Percentiles rank a stretch among this genome's conserved stretches.
Evolutionary conservation across 2,888 invertebrate species (phyloP).

Genomic region (Lasius platythorax): DNA sequence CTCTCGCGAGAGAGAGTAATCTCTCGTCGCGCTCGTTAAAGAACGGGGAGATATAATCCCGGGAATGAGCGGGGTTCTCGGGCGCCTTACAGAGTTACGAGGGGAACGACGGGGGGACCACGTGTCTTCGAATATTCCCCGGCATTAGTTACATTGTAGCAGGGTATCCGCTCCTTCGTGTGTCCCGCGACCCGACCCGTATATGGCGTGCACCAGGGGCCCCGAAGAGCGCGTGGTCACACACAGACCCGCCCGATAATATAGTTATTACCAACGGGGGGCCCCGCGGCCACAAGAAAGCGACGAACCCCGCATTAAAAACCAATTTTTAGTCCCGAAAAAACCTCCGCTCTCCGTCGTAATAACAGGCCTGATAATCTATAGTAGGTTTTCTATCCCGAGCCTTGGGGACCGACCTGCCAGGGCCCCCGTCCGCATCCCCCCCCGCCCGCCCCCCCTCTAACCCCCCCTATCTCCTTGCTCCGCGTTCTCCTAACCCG

Average conservation of each 20-base stretch:
- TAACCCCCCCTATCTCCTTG: constrained; percentile 30
- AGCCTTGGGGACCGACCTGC: constrained; percentile 75
- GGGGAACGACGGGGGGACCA: not conserved
- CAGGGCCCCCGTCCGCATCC: constrained; percentile 55
- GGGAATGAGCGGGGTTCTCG: not conserved
- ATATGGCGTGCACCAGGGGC: constrained; percentile 44
- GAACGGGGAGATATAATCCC: not conserved
- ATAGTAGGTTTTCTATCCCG: constrained; percentile 85
- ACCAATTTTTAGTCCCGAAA: constrained; percentile 85
- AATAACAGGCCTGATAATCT: constrained; percentile 85
- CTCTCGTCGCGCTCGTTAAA: not conserved
- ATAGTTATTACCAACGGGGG: constrained; percentile 85
- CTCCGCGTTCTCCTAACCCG: constrained; percentile 52
- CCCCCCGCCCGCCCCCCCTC: constrained; percentile 31
- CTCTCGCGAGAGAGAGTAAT: not conserved
- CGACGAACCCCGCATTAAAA: constrained; percentile 85
- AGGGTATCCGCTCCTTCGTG: constrained; percentile 26
- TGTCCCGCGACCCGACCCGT: constrained; percentile 36
- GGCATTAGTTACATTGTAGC: constrained; percentile 35
- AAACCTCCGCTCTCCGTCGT: constrained; percentile 83
- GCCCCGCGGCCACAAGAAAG: constrained; percentile 81
- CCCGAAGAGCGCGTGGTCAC: constrained; percentile 79
- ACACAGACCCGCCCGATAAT: constrained; percentile 80
- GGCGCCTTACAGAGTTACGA: not conserved
- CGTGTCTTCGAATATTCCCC: constrained; percentile 32